These are phyloP conservation scores for Pelobates cultripes DNA, from an alignment of 2,797 vertebrate species.

Conservation along the genomic window DNA sequence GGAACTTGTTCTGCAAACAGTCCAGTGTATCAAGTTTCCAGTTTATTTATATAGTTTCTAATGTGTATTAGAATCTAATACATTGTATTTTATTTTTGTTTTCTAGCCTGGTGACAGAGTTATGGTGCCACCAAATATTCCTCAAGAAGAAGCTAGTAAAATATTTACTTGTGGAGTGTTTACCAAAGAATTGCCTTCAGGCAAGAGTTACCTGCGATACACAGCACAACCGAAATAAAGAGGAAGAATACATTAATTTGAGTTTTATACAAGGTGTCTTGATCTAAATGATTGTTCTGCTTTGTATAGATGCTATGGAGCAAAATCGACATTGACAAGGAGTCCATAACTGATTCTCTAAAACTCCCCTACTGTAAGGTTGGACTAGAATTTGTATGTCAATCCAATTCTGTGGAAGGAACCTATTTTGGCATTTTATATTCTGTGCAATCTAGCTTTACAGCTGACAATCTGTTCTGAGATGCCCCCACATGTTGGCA, in stretches of 20 bases:
- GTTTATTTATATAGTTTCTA: too few species aligned
- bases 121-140: constrained; percentile 89
- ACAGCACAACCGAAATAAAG: constrained; percentile 76
- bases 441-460: too few species aligned
- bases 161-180: constrained; percentile 88
- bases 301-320: neutral
- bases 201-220: constrained; percentile 92
- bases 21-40: too few species aligned
- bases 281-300: neutral
- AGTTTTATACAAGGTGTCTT: neutral
- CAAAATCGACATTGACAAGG: neutral
- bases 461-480: too few species aligned
- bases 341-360: neutral
- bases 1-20: too few species aligned
- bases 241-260: neutral
- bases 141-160: constrained; percentile 83
- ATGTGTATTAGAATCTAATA: too few species aligned
- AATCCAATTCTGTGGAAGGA: neutral
- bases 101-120: constrained; percentile 84
- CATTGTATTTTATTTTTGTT: neutral
- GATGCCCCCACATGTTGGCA: too few species aligned
- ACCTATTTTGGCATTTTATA: neutral
- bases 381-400: neutral
- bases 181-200: constrained; percentile 88
- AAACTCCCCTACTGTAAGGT: neutral